Conservation (phyloP, 2,797 vertebrate genomes). For the Parambassis ranga region DNA sequence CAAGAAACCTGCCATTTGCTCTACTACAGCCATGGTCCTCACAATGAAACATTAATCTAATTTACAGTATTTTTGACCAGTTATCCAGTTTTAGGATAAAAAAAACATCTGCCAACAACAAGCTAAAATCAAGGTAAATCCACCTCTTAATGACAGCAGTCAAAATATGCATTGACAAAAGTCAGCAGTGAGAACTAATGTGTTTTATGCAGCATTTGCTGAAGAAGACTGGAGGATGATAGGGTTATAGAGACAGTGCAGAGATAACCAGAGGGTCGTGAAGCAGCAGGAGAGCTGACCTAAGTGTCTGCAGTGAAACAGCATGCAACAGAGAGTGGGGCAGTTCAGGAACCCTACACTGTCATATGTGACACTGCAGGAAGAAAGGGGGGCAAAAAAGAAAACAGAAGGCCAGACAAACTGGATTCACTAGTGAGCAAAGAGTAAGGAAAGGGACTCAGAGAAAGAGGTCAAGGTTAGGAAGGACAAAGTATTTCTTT, state of each 20-base stretch:
- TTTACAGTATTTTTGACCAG: too few species aligned
- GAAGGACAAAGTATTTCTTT: conserved; percentile 19
- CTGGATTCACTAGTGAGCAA: neutral
- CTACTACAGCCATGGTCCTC: too few species aligned
- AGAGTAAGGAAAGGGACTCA: neutral
- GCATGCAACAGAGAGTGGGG: conserved; percentile 26
- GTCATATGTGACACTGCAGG: conserved; percentile 28
- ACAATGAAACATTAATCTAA: too few species aligned
- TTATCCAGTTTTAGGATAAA: neutral
- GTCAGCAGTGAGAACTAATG: conserved; percentile 12
- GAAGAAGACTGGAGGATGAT: conserved; percentile 15
- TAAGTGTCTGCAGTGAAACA: conserved; percentile 37
- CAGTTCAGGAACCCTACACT: conserved; percentile 25
- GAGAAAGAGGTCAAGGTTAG: conserved; percentile 48
- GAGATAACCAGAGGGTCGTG: conserved; percentile 33
- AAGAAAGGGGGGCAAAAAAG: conserved; percentile 11
- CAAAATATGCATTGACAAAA: too few species aligned
- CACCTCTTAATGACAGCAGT: too few species aligned
- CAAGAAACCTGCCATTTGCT: too few species aligned
- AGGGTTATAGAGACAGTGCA: neutral
- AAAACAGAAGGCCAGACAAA: conserved; percentile 7
- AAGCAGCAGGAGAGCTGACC: conserved; percentile 48
- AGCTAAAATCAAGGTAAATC: neutral
- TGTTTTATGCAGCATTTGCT: conserved; percentile 12
- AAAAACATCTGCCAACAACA: neutral